Percentiles rank a stretch among this genome's conserved stretches.
These are phyloP conservation scores for Tapirus terrestris DNA, from an alignment of 2,113 vertebrate genomes.

Conservation along the genomic window DNA sequence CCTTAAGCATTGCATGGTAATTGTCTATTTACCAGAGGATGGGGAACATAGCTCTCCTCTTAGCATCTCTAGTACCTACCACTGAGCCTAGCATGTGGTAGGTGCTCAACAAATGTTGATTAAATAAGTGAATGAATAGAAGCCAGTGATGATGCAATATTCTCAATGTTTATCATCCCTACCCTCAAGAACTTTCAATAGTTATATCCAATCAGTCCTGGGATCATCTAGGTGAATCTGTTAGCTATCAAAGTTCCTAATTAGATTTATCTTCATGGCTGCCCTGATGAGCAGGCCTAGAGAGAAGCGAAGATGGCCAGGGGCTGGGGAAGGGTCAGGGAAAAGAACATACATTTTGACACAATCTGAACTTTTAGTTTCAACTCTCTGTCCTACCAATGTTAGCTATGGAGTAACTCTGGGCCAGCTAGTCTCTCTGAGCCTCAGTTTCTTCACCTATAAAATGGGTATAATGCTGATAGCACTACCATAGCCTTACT, in stretches of 20 bases:
- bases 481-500: accelerated
- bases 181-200: background rate
- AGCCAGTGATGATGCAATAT: background rate
- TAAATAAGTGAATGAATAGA: background rate
- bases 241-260: background rate
- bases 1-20: background rate
- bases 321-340: background rate
- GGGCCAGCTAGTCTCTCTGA: background rate
- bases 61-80: background rate
- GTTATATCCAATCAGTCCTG: background rate
- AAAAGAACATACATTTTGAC: background rate
- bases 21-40: background rate
- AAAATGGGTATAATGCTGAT: background rate
- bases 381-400: background rate
- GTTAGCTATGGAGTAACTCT: background rate
- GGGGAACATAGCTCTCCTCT: background rate
- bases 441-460: background rate
- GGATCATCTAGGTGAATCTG: background rate
- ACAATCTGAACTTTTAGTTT: background rate
- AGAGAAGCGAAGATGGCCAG: background rate
- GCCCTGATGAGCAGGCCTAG: background rate
- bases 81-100: background rate
- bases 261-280: background rate
- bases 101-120: background rate
- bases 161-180: background rate